Conservation (phyloP, 2,888 invertebrate species). For the Drosophila greeni region DNA sequence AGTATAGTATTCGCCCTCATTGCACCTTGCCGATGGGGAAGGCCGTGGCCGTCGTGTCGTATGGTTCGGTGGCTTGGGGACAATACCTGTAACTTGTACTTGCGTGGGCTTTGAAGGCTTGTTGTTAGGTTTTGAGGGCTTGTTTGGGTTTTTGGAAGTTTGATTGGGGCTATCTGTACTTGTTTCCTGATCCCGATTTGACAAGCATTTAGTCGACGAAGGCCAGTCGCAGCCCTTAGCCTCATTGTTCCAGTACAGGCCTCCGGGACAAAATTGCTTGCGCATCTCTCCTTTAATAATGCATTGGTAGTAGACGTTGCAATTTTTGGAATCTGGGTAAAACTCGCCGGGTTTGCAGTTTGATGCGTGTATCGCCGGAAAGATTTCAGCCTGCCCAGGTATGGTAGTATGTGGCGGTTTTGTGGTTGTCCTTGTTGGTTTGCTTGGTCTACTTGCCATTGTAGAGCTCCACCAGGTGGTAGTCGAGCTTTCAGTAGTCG, state of each 20-base stretch:
- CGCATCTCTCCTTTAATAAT: slow-evolving; percentile 83
- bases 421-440: slow-evolving; percentile 59
- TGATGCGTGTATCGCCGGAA: slow-evolving; percentile 78
- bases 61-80: slow-evolving; percentile 12
- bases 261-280: slow-evolving; percentile 87
- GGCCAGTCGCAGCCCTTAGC: slow-evolving; percentile 90
- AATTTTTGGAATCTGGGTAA: slow-evolving; percentile 83
- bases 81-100: neutral
- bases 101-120: slow-evolving; percentile 44
- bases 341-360: slow-evolving; percentile 80
- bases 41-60: slow-evolving; percentile 53
- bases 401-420: slow-evolving; percentile 74
- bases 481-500: slow-evolving; percentile 34
- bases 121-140: slow-evolving; percentile 43
- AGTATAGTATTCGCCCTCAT: slow-evolving; percentile 87
- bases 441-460: slow-evolving; percentile 60
- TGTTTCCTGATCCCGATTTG: slow-evolving; percentile 30
- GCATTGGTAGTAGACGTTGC: slow-evolving; percentile 88
- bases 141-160: slow-evolving; percentile 46
- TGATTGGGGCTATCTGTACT: slow-evolving; percentile 7
- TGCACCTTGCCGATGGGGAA: slow-evolving; percentile 79
- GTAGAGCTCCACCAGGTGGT: slow-evolving; percentile 79
- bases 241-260: slow-evolving; percentile 87
- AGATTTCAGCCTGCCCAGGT: slow-evolving; percentile 79
- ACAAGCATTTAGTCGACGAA: slow-evolving; percentile 83